Conservation (phyloP, 2,113 vertebrate genomes). For the Sylvia atricapilla region DNA sequence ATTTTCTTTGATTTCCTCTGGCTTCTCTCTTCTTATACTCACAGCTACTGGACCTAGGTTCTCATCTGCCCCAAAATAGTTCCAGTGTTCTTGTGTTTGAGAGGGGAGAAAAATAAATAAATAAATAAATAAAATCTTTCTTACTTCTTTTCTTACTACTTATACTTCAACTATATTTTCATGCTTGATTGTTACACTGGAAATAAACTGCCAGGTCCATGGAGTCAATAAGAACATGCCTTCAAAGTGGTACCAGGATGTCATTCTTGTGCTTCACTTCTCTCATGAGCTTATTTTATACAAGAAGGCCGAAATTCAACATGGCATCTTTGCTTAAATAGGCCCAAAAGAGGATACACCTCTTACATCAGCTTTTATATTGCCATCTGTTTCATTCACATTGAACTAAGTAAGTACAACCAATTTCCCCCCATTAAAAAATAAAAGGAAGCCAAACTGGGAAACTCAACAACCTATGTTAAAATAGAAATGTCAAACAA, state of each 20-base stretch:
- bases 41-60: constrained; percentile 91
- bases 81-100: constrained; percentile 87
- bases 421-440: neutral
- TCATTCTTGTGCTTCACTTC: neutral
- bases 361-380: neutral
- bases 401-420: neutral
- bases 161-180: neutral
- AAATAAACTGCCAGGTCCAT: neutral
- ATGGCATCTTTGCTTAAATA: neutral
- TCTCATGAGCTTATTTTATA: neutral
- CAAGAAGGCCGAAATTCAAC: neutral
- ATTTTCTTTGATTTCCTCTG: constrained; percentile 93
- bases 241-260: neutral
- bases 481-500: neutral
- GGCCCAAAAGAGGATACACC: neutral
- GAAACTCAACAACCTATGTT: neutral
- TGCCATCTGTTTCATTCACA: neutral
- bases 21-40: constrained; percentile 91
- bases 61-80: constrained; percentile 95
- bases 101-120: neutral
- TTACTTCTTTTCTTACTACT: neutral
- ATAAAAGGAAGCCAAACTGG: neutral
- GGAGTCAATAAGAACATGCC: neutral
- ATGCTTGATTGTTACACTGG: neutral
- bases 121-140: too few species aligned